Evolutionary conservation across 2,888 invertebrate species (phyloP), one percentile per base, ranked within the genome.

Genomic region (Acronicta psi): DNA sequence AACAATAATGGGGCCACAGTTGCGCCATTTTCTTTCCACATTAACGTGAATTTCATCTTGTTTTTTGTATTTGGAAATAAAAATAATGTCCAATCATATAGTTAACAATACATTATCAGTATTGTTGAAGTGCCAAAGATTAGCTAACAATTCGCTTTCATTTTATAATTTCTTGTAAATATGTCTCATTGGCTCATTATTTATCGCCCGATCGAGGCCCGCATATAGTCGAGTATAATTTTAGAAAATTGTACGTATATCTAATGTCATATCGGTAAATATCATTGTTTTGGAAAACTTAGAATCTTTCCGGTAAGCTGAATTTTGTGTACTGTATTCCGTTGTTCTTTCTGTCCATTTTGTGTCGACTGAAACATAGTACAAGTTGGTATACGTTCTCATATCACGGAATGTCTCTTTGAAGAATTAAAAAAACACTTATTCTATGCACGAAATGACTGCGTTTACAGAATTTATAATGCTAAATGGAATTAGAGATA

Each of bases 381-480:
- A 81, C 79, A 80, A 80, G 61, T 71, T 67, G 49, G 73, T 81
- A 81, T 79, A 80, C 80, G 81, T 67, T 57, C 59, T 79, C 80
- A 81, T 81, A 81, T 81, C 81, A 80, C 62, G 51, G 57, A 55
- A 64, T 69, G 72, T 50, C 56, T 69, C 56, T 66, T 60, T 59
- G 25, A 63, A 64, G 38, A 54, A 36, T 47, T 55, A 50, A 49
- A 54, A 45, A 37, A 57, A 51, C 46, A 23, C 11, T 23, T 25
- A 50, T 59, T 62, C 44, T 68, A 60, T 65, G 34, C 71, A 59
- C 59, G 59, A 49, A 65, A 57, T 52, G 57, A 59, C 59, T 61
- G 63, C 51, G 51, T 54, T 51, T 50, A 40, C 49, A 55, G 51
- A 51, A 62, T 47, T 36, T n/a, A 11, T 49, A 59, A 58, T 43